Evolutionary conservation across 92 coral and sea anemone genomes (phyloP), one percentile per base, ranked within the genome.

Genomic region (Zoanthus sansibaricus): DNA sequence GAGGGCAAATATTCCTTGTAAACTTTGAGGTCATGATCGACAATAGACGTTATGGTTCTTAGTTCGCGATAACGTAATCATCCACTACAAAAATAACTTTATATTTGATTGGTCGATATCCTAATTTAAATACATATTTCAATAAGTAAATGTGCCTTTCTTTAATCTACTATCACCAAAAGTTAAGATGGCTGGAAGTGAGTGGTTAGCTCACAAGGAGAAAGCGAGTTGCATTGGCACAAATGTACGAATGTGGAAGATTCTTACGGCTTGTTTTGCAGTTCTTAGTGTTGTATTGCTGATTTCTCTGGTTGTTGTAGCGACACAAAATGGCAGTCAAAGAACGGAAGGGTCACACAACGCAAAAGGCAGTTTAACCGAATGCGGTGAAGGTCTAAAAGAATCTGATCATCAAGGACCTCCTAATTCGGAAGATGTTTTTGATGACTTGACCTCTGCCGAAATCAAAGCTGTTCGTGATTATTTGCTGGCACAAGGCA

Each of bases 381-480:
- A 15, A 59, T 68, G 83, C 51, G 70, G 54, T 25, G 70, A 47
- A 62, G 74, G 73, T 54, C 66, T 47, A 48, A 33, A 62, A 78
- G 37, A 16, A 11, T 31, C 71, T 9, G 68, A 37, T 37, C 42
- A 37, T 37, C 0, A 45, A 46, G 71, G 45, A 1, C 54, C 86
- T 31, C 83, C 87, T 10, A 91, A 83, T 11, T 91, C 94, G 3
- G 32, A 82, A 7, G 94, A 89, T 21, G 73, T 91, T 18, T 91
- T 91, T 79, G 94, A 93, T 25, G 96, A 93, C 82, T 83, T 93
- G 66, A 75, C 91, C 0, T 51, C 69, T 17, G 72, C 72, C 0
- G 96, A 93, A 31, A 80, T 93, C 69, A 64, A 52, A 3, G 90
- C 82, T 25, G 96, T 93, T 3, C 72, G 94, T 44, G 82, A 93